These are phyloP conservation scores for Gymnocypris eckloni DNA, from an alignment of 2,797 vertebrate genomes.

Conservation along the genomic window DNA sequence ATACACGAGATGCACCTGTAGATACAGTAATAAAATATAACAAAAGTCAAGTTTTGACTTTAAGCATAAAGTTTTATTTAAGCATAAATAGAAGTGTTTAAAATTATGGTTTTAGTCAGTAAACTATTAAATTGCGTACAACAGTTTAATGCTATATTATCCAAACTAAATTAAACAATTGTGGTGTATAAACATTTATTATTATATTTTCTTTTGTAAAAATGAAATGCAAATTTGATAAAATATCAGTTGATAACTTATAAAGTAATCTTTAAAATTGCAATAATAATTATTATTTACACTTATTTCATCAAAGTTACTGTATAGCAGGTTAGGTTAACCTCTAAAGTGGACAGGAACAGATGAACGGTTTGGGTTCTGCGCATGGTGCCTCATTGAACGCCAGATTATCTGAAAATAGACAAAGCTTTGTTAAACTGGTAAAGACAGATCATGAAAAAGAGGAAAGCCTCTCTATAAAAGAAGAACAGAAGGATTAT, in stretches of 20 bases:
- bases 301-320: neutral
- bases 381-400: slow-evolving; percentile 72
- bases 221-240: neutral
- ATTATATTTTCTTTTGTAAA: neutral
- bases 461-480: neutral
- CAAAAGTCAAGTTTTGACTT: neutral
- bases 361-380: slow-evolving; percentile 68
- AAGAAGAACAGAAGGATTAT: neutral
- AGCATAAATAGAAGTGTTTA: neutral
- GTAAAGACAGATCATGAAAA: slow-evolving; percentile 33
- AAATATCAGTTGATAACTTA: neutral
- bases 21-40: neutral
- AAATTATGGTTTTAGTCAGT: neutral
- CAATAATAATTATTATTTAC: neutral
- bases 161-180: neutral
- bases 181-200: neutral
- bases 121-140: neutral
- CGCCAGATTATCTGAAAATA: slow-evolving; percentile 66
- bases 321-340: neutral
- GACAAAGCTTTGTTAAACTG: slow-evolving; percentile 27
- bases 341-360: slow-evolving; percentile 61
- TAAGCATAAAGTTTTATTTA: neutral
- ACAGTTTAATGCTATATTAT: neutral
- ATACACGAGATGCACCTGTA: too few relatives aligned
- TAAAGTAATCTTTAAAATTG: neutral